phyloP scores from a whole-genome alignment of 2,113 vertebrate species.

The Gnathonemus longibarbis region DNA sequence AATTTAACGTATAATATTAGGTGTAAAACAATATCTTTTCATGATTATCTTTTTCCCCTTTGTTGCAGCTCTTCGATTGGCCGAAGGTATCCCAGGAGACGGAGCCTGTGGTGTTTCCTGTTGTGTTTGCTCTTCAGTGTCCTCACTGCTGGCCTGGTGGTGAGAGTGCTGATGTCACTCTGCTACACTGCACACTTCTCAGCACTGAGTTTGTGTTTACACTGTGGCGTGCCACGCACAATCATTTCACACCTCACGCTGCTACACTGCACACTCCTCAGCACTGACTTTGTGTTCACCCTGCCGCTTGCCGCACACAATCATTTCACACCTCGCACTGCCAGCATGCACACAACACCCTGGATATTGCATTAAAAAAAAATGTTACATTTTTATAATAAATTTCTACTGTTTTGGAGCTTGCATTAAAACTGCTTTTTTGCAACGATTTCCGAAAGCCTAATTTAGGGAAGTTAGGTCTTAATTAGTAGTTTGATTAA shows the following conservation, averaged over 20 bases:
- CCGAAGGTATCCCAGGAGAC: constrained; percentile 69
- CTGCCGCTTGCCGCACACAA: not conserved
- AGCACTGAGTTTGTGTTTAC: not conserved
- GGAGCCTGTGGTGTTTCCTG: constrained; percentile 70
- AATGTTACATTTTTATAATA: not conserved
- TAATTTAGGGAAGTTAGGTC: not conserved
- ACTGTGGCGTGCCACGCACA: too few species aligned
- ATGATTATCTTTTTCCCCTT: not conserved
- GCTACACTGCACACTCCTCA: not conserved
- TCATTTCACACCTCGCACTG: not conserved
- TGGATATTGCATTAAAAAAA: not conserved
- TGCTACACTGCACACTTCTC: not conserved
- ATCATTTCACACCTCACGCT: too few species aligned
- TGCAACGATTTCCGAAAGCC: not conserved
- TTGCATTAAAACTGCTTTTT: not conserved
- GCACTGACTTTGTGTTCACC: too few species aligned
- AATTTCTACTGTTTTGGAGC: not conserved
- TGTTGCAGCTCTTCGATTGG: constrained; percentile 76
- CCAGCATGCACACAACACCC: not conserved
- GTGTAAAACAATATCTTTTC: not conserved
- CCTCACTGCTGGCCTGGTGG: constrained; percentile 67
- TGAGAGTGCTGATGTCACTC: constrained; percentile 38
- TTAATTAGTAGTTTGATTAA: not conserved
- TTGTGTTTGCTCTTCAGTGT: constrained; percentile 60
- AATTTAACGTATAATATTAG: not conserved